Percentiles rank a stretch among this genome's conserved stretches.
Evolutionary conservation across 2,797 vertebrate genomes (phyloP).

Genomic region (Scomberomorus guttatus): DNA sequence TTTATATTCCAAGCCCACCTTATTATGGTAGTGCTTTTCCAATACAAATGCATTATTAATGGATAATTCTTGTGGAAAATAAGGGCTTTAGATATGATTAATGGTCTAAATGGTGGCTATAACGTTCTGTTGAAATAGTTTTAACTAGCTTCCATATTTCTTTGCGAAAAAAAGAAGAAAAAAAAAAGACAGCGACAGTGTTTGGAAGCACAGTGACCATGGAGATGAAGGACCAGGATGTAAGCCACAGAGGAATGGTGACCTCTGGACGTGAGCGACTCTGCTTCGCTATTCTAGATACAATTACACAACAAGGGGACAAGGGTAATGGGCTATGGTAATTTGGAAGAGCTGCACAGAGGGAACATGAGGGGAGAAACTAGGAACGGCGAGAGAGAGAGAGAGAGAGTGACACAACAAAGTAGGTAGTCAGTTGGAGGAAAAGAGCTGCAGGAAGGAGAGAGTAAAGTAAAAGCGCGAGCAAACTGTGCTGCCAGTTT

Average conservation of each 20-base stretch:
- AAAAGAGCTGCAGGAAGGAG: slow-evolving; percentile 39
- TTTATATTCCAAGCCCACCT: slow-evolving; percentile 28
- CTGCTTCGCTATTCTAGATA: slow-evolving; percentile 66
- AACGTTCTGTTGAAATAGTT: slow-evolving; percentile 37
- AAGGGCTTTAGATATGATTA: slow-evolving; percentile 61
- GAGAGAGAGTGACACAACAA: slow-evolving; percentile 58
- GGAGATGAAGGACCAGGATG: slow-evolving; percentile 78
- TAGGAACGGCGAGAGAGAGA: slow-evolving; percentile 40
- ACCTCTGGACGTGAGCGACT: slow-evolving; percentile 68
- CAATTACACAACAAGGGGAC: slow-evolving; percentile 73
- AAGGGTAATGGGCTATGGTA: slow-evolving; percentile 62
- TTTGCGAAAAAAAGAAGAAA: slow-evolving; percentile 11
- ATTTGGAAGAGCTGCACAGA: slow-evolving; percentile 50
- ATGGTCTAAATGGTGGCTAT: slow-evolving; percentile 46
- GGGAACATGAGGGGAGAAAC: slow-evolving; percentile 42
- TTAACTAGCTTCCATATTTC: slow-evolving; percentile 51
- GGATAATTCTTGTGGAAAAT: slow-evolving; percentile 43
- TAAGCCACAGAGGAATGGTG: slow-evolving; percentile 76
- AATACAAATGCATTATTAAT: slow-evolving; percentile 69
- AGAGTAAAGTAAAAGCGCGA: slow-evolving; percentile 60
- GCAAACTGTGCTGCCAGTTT: slow-evolving; percentile 74
- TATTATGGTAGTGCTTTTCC: slow-evolving; percentile 62
- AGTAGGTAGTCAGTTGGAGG: slow-evolving; percentile 53
- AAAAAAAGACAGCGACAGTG: slow-evolving; percentile 37
- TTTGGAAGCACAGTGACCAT: slow-evolving; percentile 79